Base-by-base conservation (phyloP, 2,797 vertebrate species). In the Philypnodon macrostomus region DNA sequence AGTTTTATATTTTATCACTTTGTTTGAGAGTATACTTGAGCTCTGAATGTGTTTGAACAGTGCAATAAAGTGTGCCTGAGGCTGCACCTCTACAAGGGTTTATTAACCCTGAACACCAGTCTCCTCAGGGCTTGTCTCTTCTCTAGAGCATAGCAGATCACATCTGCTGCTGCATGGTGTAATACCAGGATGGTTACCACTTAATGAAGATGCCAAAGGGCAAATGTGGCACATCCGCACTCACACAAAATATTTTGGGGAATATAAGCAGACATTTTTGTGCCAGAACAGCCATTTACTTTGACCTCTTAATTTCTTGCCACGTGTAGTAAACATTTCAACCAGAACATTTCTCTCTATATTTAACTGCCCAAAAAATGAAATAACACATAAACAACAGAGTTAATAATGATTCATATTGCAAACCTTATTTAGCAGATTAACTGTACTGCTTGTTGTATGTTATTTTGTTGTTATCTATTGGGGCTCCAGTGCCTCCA, bases 51-150 rank as follows among this genome's bases (percentile, higher is more conserved):
- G 38, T 36, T 61, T 48, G 46, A 44, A 51, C 60, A 57, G 53
- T 47, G 15, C 73, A 56, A 67, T 71, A 75, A 76, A 70, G 53
- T 58, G 33, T 60, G 74, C 77, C 75, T 79, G 60, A 41, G 39
- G 79, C 78, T 53, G 17, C 58, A 73, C 72, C 72, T 70, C 83
- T 74, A 73, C 56, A 31, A 74, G 64, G 85, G 71, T 84, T 88
- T 79, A 88, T 88, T 87, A 88, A 79, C 77, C 71, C 61, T 80
- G 77, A 80, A 62, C 69, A 53, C 49, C 47, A 47, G 50, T 60
- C 74, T 71, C 67, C 60, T 64, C 58, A 17, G 50, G 70, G 70
- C 68, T 84, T 76, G 60, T 82, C 75, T 77, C 51, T 70, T 70
- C 70, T 79, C 75, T 48, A 58, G 74, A 75, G 74, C 58, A 58